Conservation (phyloP, 2,797 vertebrate species). For the Sebastes itinus region DNA sequence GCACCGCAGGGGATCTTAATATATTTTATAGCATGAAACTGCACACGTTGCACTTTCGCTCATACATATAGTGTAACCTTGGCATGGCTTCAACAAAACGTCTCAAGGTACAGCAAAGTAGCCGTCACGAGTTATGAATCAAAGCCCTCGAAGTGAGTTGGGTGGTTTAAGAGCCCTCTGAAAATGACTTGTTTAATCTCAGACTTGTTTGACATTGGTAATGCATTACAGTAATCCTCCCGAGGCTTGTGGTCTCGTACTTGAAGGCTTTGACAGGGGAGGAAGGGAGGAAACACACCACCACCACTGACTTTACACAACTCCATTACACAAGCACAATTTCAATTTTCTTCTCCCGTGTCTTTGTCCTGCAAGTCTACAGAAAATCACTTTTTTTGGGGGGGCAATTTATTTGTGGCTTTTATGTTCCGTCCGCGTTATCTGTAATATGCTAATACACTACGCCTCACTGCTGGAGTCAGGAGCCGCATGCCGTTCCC, state of each 20-base stretch:
- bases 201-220: constrained; percentile 53
- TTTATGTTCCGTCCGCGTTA: not conserved
- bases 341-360: not conserved
- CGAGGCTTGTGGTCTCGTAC: constrained; percentile 12
- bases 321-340: not conserved
- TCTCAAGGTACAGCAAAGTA: constrained; percentile 5
- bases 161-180: constrained; percentile 19
- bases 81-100: not conserved
- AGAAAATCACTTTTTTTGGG: not conserved
- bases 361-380: not conserved
- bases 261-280: constrained; percentile 13
- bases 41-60: not conserved
- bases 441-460: constrained; percentile 3
- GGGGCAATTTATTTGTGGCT: not conserved
- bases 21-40: constrained; percentile 14
- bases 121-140: constrained; percentile 1
- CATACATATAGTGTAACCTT: constrained; percentile 11
- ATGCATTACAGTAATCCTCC: constrained; percentile 37
- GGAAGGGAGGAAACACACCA: not conserved
- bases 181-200: constrained; percentile 36
- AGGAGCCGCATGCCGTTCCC: not conserved
- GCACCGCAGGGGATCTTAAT: not conserved
- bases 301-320: not conserved
- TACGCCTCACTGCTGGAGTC: not conserved
- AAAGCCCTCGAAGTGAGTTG: not conserved